Evolutionary conservation across 2,113 vertebrate genomes (phyloP), one percentile per base, ranked within the genome.

Genomic region (Pelecanoides urinatrix): DNA sequence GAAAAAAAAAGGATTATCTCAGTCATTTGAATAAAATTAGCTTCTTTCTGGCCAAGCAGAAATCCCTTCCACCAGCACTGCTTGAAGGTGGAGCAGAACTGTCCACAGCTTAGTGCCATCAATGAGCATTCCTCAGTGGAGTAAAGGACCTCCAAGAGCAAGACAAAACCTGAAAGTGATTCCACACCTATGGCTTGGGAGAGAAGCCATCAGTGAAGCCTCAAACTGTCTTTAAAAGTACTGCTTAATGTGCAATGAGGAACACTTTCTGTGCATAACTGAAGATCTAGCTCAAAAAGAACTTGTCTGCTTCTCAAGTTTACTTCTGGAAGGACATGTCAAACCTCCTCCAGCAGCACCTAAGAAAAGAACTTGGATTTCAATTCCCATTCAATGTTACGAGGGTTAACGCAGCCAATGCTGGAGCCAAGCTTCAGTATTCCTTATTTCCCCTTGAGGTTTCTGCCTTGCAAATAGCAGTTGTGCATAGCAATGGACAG

Each of bases 151-250:
- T 74, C 38, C 52, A 19, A 87, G 8, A 82, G 40, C 38, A 70
- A 70, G 40, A 49, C 79, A 86, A 71, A n/a, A 65, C 42, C 58
- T 58, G 45, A 73, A 42, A 45, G 70, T 49, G n/a, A 14, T 58
- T 87, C 70, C 59, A 90, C 58, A 61, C 36, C 61, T 53, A 7
- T 9, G 34, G 47, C 47, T 68, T 85, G 61, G 68, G 50, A 95
- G 65, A 81, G 59, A 14, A 92, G 70, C 59, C 70, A 87, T 3
- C 7, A 84, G 47, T 26, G 40, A 72, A 87, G 49, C 42, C 56
- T 92, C 61, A 85, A 26, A 16, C n/a, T 67, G 30, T 11, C 78
- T 94, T 63, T 29, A 71, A 91, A 91, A 91, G 68, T 73, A 52
- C 76, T 63, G 38, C 16, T 62, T 40, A 15, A 55, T 17, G 55